Evolutionary conservation across 2,797 vertebrate genomes (phyloP).

Genomic region (Phaenicophaeus curvirostris): DNA sequence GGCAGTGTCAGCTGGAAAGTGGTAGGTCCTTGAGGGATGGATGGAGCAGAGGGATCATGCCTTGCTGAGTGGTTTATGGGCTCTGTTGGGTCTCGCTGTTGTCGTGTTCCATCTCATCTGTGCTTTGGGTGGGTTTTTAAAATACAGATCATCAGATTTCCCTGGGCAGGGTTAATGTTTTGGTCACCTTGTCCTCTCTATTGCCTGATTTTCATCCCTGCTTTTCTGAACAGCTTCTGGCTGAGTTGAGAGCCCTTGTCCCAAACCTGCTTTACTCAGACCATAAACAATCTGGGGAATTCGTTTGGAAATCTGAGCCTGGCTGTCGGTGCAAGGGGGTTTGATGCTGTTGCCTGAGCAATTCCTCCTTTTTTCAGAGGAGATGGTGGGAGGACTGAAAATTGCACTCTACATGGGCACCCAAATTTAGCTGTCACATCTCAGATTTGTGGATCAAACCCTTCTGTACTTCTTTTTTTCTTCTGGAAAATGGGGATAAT

Average conservation of each 20-base stretch:
- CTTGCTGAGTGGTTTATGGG: not conserved
- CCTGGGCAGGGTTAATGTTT: not conserved
- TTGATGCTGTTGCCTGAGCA: not conserved
- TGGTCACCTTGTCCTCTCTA: not conserved
- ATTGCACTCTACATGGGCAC: not conserved
- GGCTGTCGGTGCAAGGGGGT: not conserved
- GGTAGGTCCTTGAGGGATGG: not conserved
- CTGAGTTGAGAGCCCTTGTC: not conserved
- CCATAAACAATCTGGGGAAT: not conserved
- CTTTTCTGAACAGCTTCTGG: not conserved
- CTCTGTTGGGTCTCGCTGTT: not conserved
- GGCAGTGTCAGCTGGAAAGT: slow-evolving; percentile 60
- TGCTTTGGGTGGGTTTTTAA: not conserved
- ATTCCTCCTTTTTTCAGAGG: not conserved
- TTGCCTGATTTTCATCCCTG: rapidly evolving
- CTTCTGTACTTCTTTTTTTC: not conserved
- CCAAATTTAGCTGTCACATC: slow-evolving; percentile 25
- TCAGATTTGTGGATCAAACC: not conserved
- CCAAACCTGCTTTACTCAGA: not conserved
- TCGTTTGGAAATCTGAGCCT: not conserved
- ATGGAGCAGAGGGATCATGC: not conserved
- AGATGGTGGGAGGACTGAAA: not conserved
- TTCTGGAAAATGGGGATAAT: slow-evolving; percentile 44
- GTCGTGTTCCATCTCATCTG: not conserved
- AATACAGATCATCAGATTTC: not conserved